These are phyloP conservation scores for Poeciliopsis infans DNA, from an alignment of 2,797 vertebrate species.

Conservation along the genomic window DNA sequence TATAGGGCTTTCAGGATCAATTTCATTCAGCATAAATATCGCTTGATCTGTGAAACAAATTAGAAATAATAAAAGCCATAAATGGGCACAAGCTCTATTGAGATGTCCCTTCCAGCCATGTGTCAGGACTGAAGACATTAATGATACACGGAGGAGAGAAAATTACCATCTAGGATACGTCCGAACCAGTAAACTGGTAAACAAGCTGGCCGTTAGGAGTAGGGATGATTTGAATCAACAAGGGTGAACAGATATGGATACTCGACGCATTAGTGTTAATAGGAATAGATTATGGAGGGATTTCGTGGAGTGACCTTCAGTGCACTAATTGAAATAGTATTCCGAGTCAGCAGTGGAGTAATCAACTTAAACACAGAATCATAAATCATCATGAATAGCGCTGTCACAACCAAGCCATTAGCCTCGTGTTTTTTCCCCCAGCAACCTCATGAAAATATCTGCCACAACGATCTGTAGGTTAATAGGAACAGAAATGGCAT, in stretches of 20 bases:
- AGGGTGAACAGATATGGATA: conserved; percentile 99
- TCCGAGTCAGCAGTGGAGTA: conserved; percentile 99
- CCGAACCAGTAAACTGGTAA: conserved; percentile 97
- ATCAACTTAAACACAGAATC: conserved; percentile 99
- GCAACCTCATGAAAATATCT: conserved; percentile 98
- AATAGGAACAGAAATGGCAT: conserved; percentile 99
- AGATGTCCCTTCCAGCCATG: conserved; percentile 86
- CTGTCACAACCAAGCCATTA: conserved; percentile 99
- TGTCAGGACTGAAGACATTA: conserved; percentile 89
- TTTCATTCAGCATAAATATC: conserved; percentile 83
- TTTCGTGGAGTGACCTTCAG: conserved; percentile 99
- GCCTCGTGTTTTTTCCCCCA: conserved; percentile 93
- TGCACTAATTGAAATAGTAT: conserved; percentile 99
- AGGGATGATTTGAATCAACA: conserved; percentile 99
- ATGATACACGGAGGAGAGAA: conserved; percentile 91
- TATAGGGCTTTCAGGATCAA: conserved; percentile 77
- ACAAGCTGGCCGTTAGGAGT: conserved; percentile 96
- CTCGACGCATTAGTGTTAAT: conserved; percentile 99
- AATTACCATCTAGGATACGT: conserved; percentile 95
- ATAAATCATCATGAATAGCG: conserved; percentile 99
- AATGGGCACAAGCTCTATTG: conserved; percentile 75
- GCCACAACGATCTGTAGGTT: conserved; percentile 99
- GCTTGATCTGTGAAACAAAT: conserved; percentile 81
- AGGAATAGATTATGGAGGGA: conserved; percentile 99
- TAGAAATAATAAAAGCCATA: conserved; percentile 80